These are phyloP conservation scores for Anoncus sp. DNA, from an alignment of 2,888 invertebrate genomes.

Conservation along the genomic window DNA sequence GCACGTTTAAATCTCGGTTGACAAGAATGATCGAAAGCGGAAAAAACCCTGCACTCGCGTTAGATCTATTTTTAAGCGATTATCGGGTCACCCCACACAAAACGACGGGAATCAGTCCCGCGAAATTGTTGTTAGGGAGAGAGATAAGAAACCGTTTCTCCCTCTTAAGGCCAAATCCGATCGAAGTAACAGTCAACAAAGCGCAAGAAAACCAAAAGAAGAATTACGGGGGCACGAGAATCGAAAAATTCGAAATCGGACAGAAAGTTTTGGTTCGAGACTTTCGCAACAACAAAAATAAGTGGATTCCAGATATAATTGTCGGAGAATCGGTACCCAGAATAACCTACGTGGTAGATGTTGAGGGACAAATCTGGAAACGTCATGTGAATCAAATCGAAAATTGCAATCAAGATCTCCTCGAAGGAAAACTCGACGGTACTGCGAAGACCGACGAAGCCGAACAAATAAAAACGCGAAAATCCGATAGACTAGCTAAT, in stretches of 20 bases:
- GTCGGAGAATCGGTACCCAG: not conserved
- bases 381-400: constrained; percentile 39
- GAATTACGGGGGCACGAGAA: constrained; percentile 18
- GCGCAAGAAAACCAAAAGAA: constrained; percentile 30
- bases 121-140: constrained; percentile 31
- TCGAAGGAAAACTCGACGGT: constrained; percentile 5
- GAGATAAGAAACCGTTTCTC: constrained; percentile 51
- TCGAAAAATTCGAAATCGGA: constrained; percentile 18
- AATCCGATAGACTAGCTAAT: not conserved
- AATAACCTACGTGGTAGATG: constrained; percentile 20
- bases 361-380: constrained; percentile 42
- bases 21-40: constrained; percentile 5
- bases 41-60: not conserved
- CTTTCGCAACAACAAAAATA: not conserved
- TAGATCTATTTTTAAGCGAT: constrained; percentile 1
- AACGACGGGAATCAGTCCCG: constrained; percentile 29
- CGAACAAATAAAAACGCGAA: not conserved
- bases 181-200: not conserved
- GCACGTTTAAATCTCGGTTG: constrained; percentile 6
- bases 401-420: constrained; percentile 33
- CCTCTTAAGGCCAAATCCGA: constrained; percentile 16
- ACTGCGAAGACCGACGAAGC: not conserved
- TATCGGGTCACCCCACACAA: constrained; percentile 25
- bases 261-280: constrained; percentile 16
- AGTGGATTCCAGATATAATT: constrained; percentile 21